Percentiles rank a stretch among this genome's conserved stretches.
Evolutionary conservation across 2,888 invertebrate genomes (phyloP).

Genomic region (Limenitis camilla): DNA sequence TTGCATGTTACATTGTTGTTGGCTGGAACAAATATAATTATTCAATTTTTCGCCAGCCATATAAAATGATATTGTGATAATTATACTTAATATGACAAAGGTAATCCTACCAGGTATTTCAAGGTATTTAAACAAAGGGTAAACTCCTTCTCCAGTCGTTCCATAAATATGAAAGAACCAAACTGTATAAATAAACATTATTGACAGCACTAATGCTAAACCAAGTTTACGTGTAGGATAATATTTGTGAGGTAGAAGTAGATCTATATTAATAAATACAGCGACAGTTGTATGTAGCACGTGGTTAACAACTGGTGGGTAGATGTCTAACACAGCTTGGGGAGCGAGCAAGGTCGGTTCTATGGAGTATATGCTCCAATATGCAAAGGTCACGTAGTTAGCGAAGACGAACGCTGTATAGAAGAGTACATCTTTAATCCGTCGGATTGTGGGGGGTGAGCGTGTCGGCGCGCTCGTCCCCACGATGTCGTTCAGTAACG

Average conservation of each 20-base stretch:
- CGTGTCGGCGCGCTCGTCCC: constrained; percentile 78
- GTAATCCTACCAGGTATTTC: constrained; percentile 34
- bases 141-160: constrained; percentile 87
- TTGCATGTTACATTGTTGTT: background rate
- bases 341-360: constrained; percentile 92
- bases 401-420: constrained; percentile 83
- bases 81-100: background rate
- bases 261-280: constrained; percentile 83
- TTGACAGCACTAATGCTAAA: constrained; percentile 66
- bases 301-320: constrained; percentile 93
- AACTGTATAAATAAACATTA: constrained; percentile 78
- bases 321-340: constrained; percentile 79
- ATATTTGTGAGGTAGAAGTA: constrained; percentile 79
- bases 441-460: constrained; percentile 76
- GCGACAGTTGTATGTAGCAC: constrained; percentile 88
- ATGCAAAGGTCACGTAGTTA: constrained; percentile 85
- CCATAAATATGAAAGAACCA: constrained; percentile 82
- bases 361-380: constrained; percentile 88
- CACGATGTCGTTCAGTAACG: constrained; percentile 81
- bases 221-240: constrained; percentile 83
- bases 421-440: constrained; percentile 78
- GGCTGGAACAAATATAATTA: background rate
- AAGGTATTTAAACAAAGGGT: constrained; percentile 87
- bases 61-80: background rate
- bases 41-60: background rate